A percentile compares a stretch with the other conserved stretches of the same genome.
phyloP scores from a whole-genome alignment of 2,888 invertebrate genomes.

The Schizotus pectinicornis region DNA sequence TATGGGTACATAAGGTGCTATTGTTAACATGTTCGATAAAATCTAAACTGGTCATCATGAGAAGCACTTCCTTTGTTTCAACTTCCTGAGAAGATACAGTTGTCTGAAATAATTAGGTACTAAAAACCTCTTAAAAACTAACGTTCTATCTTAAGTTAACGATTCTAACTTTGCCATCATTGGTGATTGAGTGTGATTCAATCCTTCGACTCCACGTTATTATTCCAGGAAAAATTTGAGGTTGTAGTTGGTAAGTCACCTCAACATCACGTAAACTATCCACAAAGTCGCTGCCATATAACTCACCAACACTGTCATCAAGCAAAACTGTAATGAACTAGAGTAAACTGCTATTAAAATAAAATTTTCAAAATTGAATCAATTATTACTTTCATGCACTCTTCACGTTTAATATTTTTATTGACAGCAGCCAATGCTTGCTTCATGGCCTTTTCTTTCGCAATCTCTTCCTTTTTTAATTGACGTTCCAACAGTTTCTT shows the following conservation, averaged over 20 bases:
- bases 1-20: conserved; percentile 46
- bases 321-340: conserved; percentile 50
- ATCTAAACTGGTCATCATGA: conserved; percentile 56
- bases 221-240: conserved; percentile 52
- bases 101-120: conserved; percentile 36
- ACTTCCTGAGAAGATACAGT: conserved; percentile 36
- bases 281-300: conserved; percentile 47
- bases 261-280: conserved; percentile 44
- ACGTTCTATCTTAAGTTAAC: background rate
- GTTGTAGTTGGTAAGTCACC: conserved; percentile 45
- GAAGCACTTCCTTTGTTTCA: conserved; percentile 50
- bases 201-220: conserved; percentile 57
- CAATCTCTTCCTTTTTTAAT: conserved; percentile 27
- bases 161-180: conserved; percentile 33
- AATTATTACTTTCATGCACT: conserved; percentile 46
- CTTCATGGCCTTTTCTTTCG: conserved; percentile 36
- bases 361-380: background rate
- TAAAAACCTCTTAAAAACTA: background rate
- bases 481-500: conserved; percentile 7
- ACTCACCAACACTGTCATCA: conserved; percentile 44
- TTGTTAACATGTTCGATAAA: conserved; percentile 51
- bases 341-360: conserved; percentile 15
- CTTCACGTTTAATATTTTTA: conserved; percentile 47
- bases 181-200: conserved; percentile 42
- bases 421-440: conserved; percentile 34